Percentiles rank a stretch among this genome's conserved stretches.
Conservation (phyloP, 2,888 invertebrate species). For the Catocala fraxini region DNA sequence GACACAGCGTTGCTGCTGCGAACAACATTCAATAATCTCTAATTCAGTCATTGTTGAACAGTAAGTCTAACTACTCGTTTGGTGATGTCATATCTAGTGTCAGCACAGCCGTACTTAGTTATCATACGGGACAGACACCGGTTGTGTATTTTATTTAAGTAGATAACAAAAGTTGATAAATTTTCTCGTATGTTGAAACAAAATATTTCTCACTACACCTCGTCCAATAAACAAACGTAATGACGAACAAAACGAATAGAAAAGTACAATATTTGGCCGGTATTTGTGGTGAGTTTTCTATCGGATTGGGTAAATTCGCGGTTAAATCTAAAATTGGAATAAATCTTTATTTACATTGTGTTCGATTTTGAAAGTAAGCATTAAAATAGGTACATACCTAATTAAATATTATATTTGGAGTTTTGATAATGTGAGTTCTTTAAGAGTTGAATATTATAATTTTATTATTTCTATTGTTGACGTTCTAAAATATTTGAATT, state of each 20-base stretch:
- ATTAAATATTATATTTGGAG: no score
- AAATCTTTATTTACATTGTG: background rate
- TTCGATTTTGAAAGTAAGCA: background rate
- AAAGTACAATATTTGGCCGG: constrained; percentile 81
- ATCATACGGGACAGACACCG: constrained; percentile 10
- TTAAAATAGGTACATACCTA: no score
- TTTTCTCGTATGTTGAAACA: background rate
- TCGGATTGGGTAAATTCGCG: constrained; percentile 40
- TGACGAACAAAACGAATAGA: constrained; percentile 60
- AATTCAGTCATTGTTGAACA: background rate
- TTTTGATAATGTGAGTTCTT: no score
- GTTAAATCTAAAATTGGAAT: constrained; percentile 46
- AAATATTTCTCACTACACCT: no score
- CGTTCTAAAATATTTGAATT: constrained; percentile 38
- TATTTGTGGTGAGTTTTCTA: constrained; percentile 72
- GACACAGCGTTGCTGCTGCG: background rate
- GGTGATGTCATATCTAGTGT: constrained; percentile 11
- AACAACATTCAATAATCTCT: background rate
- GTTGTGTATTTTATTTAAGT: background rate
- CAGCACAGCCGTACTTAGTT: background rate
- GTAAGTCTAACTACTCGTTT: constrained; percentile 10
- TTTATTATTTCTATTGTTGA: background rate
- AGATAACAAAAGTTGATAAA: background rate
- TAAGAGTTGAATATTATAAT: no score
- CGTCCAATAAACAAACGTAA: constrained; percentile 21